Base-by-base conservation (phyloP, 2,888 invertebrate genomes). In the Apamea crenata region DNA sequence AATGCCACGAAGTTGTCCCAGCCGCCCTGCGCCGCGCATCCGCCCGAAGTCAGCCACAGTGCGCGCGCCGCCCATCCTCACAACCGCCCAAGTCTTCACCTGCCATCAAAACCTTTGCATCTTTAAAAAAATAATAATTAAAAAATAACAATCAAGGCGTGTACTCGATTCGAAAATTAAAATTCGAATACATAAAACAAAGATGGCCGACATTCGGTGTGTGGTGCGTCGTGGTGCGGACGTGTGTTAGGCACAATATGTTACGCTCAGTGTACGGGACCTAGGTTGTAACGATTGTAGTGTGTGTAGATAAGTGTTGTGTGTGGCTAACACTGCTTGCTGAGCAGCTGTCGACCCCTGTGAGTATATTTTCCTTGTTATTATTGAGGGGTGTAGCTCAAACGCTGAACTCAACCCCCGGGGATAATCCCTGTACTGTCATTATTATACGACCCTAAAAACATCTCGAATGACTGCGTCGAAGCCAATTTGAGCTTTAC, bases 61-160 rank as follows among this genome's bases (percentile, higher is more conserved):
- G 93, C 92, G 92, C 93, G 92, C 92, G 92, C 94, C 89, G 89
- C 87, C 88, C 87, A 87, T 86, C 88, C 65, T 68, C 83, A 81
- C 87, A 82, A 86, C 91, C 92, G 92, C 92, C 92, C 92, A 89
- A 87, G 87, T 89, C 90, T 82, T 79, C 84, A 88, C 87, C 85
- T 82, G 84, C 88, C 88, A 89, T 81, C 89, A 83, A 90, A 91
- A 91, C 92, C 91, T 88, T 86, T 69, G 82, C 82, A 74, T 82
- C 84, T 84, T 70, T 77, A 83, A 87, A 90, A 91, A 88, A 91
- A 90, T 82, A 85, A 88, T 82, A 90, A 87, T 87, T 87, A 88
- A 90, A 91, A 90, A 88, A 89, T 90, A 82, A 89, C 74, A 85
- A 82, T 86, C 84, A 81, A 89, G 88, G 88, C 84, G 89, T 88